Evolutionary conservation across 2,797 vertebrate species (phyloP), one percentile per base, ranked within the genome.

Genomic region (Scleropages formosus): DNA sequence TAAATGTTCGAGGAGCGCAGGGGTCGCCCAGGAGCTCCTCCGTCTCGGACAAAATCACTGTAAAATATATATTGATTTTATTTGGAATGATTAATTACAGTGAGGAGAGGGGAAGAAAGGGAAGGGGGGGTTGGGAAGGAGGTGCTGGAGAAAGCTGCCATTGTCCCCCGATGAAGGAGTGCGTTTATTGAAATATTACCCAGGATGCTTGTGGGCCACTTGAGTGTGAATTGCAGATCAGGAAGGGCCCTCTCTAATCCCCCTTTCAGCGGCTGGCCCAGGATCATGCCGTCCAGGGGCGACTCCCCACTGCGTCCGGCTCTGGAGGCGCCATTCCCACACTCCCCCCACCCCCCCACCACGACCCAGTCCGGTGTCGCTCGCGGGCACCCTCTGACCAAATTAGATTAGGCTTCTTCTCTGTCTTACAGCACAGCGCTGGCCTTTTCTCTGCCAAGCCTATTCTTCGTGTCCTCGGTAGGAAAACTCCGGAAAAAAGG

Each of bases 361-460:
- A 39, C 6, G 88, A 93, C 87, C 93, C 91, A 86, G 89, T 79
- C 88, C 89, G 90, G 91, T 89, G 91, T 87, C 89, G 92, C 91
- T 88, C 91, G 91, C 91, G 91, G 89, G 91, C 94, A 91, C 93
- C 90, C 94, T 95, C 94, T 91, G 92, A 93, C 92, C 94, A 97
- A 98, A 98, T 98, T 97, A 98, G 96, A 98, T 99, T 98, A 98
- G 93, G 95, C 92, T 93, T 93, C 94, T 94, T 90, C 90, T 85
- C 88, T 90, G 89, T 91, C 92, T 93, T 89, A 87, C 91, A 91
- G 90, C 91, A 90, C 92, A 85, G 86, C 89, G 89, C 92, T 95
- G 91, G 93, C 93, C 96, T 95, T 97, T 98, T 98, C 93, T 93
- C 94, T 94, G 95, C 93, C 92, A 83, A 9, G 80, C 91, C 88